Evolutionary conservation across 2,888 invertebrate species (phyloP).

Genomic region (Ashinkailepas kermadecensis): DNA sequence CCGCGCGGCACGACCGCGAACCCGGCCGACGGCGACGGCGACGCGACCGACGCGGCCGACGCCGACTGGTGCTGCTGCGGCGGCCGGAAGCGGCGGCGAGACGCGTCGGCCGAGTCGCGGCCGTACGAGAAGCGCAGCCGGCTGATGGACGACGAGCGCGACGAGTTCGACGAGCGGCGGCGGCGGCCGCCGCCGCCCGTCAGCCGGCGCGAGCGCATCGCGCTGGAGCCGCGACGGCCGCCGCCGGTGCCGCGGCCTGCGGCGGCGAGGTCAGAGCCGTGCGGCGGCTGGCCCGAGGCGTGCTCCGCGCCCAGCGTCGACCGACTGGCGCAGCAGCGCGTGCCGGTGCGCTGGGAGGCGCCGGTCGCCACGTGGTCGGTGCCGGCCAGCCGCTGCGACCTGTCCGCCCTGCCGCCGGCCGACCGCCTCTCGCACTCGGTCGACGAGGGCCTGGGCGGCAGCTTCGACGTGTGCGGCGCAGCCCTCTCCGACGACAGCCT

Average conservation of each 20-base stretch:
- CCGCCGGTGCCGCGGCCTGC: too few species aligned
- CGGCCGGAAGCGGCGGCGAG: neutral
- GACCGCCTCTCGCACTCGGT: neutral
- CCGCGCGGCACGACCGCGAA: neutral
- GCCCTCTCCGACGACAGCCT: neutral
- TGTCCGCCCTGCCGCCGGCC: neutral
- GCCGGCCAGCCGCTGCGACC: neutral
- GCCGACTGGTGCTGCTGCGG: conserved; percentile 14
- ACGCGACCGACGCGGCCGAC: neutral
- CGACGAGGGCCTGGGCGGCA: neutral
- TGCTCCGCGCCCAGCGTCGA: neutral
- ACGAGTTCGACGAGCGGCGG: neutral
- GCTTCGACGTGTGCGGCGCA: neutral
- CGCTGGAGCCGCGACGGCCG: too few species aligned
- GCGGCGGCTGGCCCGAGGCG: neutral
- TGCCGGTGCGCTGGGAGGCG: too few species aligned
- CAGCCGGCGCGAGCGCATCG: neutral
- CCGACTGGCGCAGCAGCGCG: neutral
- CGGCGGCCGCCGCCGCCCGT: neutral
- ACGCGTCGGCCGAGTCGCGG: neutral
- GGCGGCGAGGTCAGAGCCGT: too few species aligned
- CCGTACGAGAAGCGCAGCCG: conserved; percentile 7
- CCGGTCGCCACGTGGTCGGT: neutral
- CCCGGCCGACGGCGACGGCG: neutral
- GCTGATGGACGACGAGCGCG: neutral